Percentiles rank a stretch among this genome's conserved stretches.
Evolutionary conservation across 2,888 invertebrate species (phyloP).

Genomic region (Rhagophthalmus giganteus): DNA sequence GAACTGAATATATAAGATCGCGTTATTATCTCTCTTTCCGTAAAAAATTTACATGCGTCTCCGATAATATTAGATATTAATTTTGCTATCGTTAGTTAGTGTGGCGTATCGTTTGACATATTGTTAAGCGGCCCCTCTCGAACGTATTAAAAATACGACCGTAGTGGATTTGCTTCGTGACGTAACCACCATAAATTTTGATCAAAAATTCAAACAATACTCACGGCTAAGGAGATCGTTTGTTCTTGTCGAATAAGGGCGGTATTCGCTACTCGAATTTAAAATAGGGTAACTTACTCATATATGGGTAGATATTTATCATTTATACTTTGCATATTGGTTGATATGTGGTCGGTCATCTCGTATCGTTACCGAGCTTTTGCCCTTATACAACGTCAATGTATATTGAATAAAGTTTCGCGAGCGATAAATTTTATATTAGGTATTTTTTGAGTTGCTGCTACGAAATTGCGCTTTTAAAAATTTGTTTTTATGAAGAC

Average conservation of each 20-base stretch:
- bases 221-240: constrained; percentile 32
- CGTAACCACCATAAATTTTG: constrained; percentile 48
- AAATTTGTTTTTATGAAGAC: too few species aligned
- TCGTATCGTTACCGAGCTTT: constrained; percentile 5
- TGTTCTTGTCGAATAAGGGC: constrained; percentile 34
- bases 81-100: constrained; percentile 6
- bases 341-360: constrained; percentile 24
- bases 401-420: background rate
- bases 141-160: constrained; percentile 44
- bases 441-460: background rate
- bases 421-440: background rate
- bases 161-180: constrained; percentile 49
- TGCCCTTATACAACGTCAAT: too few species aligned
- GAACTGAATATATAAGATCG: constrained; percentile 25
- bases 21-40: constrained; percentile 19
- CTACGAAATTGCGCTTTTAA: too few species aligned
- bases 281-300: constrained; percentile 34
- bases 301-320: constrained; percentile 40
- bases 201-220: constrained; percentile 48
- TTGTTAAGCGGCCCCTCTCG: constrained; percentile 30
- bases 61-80: constrained; percentile 10
- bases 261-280: constrained; percentile 27
- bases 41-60: constrained; percentile 21
- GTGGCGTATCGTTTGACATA: constrained; percentile 10
- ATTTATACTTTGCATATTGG: constrained; percentile 40